These are phyloP conservation scores for Lonchura striata DNA, from an alignment of 2,113 vertebrate genomes.

Conservation along the genomic window DNA sequence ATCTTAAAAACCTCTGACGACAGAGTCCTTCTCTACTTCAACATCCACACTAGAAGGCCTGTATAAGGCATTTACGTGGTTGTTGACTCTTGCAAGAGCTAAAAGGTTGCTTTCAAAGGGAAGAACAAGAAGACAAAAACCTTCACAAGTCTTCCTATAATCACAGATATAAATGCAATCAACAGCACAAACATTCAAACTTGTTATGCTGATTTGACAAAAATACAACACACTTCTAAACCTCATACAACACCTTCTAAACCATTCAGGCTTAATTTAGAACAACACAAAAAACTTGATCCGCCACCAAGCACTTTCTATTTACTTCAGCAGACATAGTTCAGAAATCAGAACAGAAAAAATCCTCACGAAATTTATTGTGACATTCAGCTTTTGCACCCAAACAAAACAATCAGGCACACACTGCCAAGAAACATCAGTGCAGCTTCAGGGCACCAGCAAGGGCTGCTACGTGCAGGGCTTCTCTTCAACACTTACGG, in stretches of 20 bases:
- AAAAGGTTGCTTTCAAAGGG: neutral
- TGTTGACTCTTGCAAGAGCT: neutral
- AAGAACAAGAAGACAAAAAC: too few species aligned
- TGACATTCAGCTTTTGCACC: neutral
- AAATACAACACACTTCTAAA: neutral
- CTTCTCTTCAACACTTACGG: neutral
- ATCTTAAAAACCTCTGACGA: neutral
- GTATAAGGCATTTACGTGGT: rapidly evolving
- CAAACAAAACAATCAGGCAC: neutral
- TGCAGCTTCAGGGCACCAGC: neutral
- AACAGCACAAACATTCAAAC: neutral
- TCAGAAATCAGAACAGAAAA: neutral
- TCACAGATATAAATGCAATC: neutral
- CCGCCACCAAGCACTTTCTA: neutral
- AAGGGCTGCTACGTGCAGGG: neutral
- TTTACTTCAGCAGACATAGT: neutral
- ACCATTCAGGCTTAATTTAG: neutral
- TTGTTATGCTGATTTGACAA: neutral
- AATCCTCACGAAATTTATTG: neutral
- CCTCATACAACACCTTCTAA: too few species aligned
- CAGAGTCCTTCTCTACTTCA: neutral
- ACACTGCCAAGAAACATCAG: neutral
- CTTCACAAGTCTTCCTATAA: neutral
- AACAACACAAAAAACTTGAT: neutral
- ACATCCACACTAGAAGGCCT: neutral